phyloP scores from a whole-genome alignment of 2,113 vertebrate species.

The Chrysemys picta region DNA sequence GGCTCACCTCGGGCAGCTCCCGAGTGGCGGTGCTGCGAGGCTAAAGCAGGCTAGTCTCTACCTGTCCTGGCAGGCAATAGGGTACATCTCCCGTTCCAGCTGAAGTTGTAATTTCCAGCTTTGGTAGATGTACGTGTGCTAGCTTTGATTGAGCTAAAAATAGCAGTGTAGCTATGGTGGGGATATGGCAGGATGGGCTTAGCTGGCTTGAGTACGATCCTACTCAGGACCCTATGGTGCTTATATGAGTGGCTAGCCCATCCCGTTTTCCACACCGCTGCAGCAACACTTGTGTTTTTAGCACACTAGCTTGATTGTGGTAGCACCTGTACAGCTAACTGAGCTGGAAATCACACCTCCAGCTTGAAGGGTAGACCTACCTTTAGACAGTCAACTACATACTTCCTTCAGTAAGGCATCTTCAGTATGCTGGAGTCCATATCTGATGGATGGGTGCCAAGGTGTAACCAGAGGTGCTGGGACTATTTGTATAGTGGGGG shows the following conservation, averaged over 20 bases:
- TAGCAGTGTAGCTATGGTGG: not conserved
- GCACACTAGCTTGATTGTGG: not conserved
- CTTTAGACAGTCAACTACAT: not conserved
- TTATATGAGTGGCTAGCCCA: no score
- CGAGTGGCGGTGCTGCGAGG: no score
- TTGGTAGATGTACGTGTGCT: fast-evolving
- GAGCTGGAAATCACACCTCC: not conserved
- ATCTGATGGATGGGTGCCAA: not conserved
- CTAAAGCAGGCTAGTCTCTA: no score
- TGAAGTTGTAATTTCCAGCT: not conserved
- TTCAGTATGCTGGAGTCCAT: not conserved
- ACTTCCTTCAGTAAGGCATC: not conserved
- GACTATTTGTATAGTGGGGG: no score
- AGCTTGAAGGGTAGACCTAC: not conserved
- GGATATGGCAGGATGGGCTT: not conserved
- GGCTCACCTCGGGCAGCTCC: no score
- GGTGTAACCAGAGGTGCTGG: no score
- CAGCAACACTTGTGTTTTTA: not conserved
- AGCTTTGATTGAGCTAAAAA: not conserved
- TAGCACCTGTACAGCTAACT: not conserved
- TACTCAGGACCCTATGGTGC: not conserved
- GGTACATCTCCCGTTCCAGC: not conserved
- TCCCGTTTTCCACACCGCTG: not conserved
- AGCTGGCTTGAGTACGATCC: not conserved
- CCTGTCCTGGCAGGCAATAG: no score